Conservation (phyloP, 1,140 invertebrate species). For the Thaumatotibia leucotreta region DNA sequence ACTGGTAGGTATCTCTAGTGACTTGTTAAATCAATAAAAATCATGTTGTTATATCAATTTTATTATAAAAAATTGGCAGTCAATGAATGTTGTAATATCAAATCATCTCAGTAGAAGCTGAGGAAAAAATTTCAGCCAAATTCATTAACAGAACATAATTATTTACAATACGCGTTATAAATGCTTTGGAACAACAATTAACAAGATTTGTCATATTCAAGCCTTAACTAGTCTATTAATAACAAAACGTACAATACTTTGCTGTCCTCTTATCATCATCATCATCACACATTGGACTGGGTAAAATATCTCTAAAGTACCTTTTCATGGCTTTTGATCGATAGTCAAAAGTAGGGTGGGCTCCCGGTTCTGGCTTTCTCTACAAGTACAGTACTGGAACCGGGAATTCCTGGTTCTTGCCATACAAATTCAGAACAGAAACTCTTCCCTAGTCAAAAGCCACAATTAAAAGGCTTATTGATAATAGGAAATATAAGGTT, state of each 20-base stretch:
- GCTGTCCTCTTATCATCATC: background rate
- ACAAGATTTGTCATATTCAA: slow-evolving; percentile 16
- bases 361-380: too few species aligned
- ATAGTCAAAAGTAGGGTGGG: background rate
- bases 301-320: too few species aligned
- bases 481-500: too few species aligned
- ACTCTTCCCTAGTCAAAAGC: too few species aligned
- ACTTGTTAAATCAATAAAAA: background rate
- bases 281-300: background rate
- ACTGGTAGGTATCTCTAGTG: too few species aligned
- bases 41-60: slow-evolving; percentile 17
- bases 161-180: slow-evolving; percentile 21
- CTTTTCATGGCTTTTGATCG: background rate
- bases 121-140: background rate
- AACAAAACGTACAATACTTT: background rate
- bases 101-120: slow-evolving; percentile 12
- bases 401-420: too few species aligned
- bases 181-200: slow-evolving; percentile 47
- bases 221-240: background rate
- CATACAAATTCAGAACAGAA: too few species aligned
- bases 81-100: slow-evolving; percentile 32
- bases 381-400: too few species aligned
- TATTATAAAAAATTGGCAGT: slow-evolving; percentile 33
- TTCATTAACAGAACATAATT: slow-evolving; percentile 1
- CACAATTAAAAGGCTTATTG: too few species aligned